Base-by-base conservation (phyloP, 2,797 vertebrate species). In the Choloepus didactylus region DNA sequence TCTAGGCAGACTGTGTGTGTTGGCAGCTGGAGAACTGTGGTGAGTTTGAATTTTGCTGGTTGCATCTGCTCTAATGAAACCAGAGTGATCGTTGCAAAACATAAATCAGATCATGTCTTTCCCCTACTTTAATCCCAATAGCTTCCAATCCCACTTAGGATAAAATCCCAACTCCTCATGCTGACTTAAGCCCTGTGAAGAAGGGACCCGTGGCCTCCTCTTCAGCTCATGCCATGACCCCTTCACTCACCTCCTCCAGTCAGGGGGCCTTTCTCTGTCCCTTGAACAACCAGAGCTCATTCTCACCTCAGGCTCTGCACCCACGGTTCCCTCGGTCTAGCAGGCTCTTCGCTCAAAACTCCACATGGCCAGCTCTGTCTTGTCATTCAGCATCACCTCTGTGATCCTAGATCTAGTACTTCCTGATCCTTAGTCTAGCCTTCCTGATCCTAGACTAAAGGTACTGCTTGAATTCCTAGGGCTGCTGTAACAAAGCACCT, bases 61-160 rank as follows among this genome's bases (percentile, higher is more conserved):
- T 59, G 66, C 92, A 94, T 96, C 94, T 95, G 95, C 89, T 95
- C 89, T 91, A 31, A 87, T 6, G 14, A 94, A 95, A 84, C 77
- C 77, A 77, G 19, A 92, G 54, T 54, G 35, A 85, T 72, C 0
- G 0, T 72, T 81, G 95, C 76, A 85, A 94, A 95, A 86, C 41
- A 91, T 38, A 77, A 94, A 96, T 60, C 44, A 91, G 49, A 88
- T 54, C 27, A 0, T 3, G 38, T 81, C 82, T 87, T 56, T 84
- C 91, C 49, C 83, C 49, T n/a, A 1, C 77, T 93, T 72, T 76
- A 81, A 67, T 27, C 16, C 19, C 54, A 60, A 6, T 7, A n/a
- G 44, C 12, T 54, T 60, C 77, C 41, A 35, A 18, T 19, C 10
- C 56, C 56, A 84, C 44, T 72, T 19, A n/a, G 38, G 62, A 64